Conservation (phyloP, 2,113 vertebrate species). For the Gymnocephalus cernua region DNA sequence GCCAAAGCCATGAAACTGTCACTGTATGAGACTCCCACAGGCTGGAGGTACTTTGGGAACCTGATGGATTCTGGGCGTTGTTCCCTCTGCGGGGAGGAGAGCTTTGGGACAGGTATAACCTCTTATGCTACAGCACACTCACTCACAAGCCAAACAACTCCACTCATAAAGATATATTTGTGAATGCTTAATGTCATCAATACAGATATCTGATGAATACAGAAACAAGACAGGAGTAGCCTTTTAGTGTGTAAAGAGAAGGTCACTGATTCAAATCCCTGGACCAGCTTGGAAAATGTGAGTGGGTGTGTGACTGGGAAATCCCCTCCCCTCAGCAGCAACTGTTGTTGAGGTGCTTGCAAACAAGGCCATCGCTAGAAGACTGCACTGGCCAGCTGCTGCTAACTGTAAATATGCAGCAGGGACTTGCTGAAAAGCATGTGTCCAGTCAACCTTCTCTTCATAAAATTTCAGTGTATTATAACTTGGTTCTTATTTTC, state of each 20-base stretch:
- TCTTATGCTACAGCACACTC: not conserved
- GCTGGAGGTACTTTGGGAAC: slow-evolving; percentile 98
- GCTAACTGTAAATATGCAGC: slow-evolving; percentile 27
- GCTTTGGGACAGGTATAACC: slow-evolving; percentile 95
- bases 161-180: slow-evolving; percentile 21
- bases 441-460: not conserved
- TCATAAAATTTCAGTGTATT: not conserved
- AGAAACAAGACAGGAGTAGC: not conserved
- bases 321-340: slow-evolving; percentile 53
- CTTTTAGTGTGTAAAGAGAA: slow-evolving; percentile 7
- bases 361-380: slow-evolving; percentile 46
- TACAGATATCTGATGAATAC: slow-evolving; percentile 1
- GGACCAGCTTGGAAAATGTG: slow-evolving; percentile 53
- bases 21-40: slow-evolving; percentile 96
- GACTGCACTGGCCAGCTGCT: slow-evolving; percentile 46
- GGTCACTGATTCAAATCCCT: slow-evolving; percentile 27
- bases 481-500: not conserved
- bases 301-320: slow-evolving; percentile 49
- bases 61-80: slow-evolving; percentile 98
- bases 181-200: not conserved
- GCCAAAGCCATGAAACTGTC: slow-evolving; percentile 96
- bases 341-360: slow-evolving; percentile 56
- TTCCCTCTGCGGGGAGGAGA: slow-evolving; percentile 98
- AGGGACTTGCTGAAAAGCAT: slow-evolving; percentile 23
- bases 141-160: slow-evolving; percentile 15